These are phyloP conservation scores for Ictalurus punctatus DNA, from an alignment of 2,113 vertebrate species.

Conservation along the genomic window DNA sequence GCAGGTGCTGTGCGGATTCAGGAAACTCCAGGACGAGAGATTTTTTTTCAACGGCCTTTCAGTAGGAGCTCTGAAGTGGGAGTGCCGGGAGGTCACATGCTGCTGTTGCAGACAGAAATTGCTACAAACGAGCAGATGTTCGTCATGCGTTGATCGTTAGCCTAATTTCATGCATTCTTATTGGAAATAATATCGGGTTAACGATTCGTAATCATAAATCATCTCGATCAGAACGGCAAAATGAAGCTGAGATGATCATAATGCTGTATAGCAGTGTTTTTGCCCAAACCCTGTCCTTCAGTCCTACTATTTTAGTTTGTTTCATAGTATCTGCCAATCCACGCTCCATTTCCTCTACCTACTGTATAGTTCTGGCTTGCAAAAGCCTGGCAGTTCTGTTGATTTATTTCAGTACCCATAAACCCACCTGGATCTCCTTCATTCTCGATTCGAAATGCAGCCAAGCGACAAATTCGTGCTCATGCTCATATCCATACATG, in stretches of 20 bases:
- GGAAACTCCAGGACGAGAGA: neutral
- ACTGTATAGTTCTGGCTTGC: neutral
- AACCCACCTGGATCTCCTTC: slow-evolving; percentile 45
- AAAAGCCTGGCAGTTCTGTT: slow-evolving; percentile 28
- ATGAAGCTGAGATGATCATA: neutral
- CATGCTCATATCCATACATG: slow-evolving; percentile 30
- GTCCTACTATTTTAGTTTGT: neutral
- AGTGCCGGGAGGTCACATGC: neutral
- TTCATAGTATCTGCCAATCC: neutral
- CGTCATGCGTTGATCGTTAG: slow-evolving; percentile 28
- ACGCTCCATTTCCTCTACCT: slow-evolving; percentile 28
- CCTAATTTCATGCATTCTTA: slow-evolving; percentile 38
- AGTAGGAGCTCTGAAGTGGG: neutral
- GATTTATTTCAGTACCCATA: slow-evolving; percentile 32
- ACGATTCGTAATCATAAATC: neutral
- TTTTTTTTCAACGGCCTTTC: neutral
- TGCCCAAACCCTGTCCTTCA: neutral
- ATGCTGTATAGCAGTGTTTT: neutral
- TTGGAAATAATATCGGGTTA: slow-evolving; percentile 30
- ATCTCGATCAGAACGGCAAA: neutral
- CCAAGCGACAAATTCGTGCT: slow-evolving; percentile 28
- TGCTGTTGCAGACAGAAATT: slow-evolving; percentile 26
- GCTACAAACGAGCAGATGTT: slow-evolving; percentile 46
- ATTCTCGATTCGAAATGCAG: slow-evolving; percentile 28
- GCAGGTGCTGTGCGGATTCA: slow-evolving; percentile 1